These are phyloP conservation scores for Cerastis leucographa DNA, from an alignment of 2,888 invertebrate species.

Conservation along the genomic window DNA sequence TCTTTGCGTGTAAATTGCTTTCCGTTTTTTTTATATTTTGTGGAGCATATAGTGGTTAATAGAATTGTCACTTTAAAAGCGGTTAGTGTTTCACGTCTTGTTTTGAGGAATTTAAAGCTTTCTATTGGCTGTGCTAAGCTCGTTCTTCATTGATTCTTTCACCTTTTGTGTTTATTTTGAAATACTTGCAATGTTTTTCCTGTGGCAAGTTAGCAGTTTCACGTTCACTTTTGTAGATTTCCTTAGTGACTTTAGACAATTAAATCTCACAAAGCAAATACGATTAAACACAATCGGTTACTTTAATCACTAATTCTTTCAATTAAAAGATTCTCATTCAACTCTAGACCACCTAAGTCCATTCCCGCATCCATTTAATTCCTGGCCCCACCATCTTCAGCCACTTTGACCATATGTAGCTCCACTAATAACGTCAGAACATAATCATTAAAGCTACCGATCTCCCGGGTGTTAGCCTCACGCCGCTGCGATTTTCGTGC, in stretches of 20 bases:
- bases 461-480: conserved; percentile 74
- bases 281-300: background rate
- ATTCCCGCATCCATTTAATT: conserved; percentile 2
- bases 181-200: background rate
- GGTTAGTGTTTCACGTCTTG: conserved; percentile 22
- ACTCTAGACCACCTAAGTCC: background rate
- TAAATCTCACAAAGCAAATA: background rate
- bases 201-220: background rate
- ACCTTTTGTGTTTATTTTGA: background rate
- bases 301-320: background rate
- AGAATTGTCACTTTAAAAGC: conserved; percentile 37
- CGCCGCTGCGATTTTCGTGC: conserved; percentile 86
- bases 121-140: background rate
- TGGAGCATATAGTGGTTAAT: conserved; percentile 36
- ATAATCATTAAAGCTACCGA: conserved; percentile 81
- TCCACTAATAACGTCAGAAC: conserved; percentile 73
- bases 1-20: conserved; percentile 55
- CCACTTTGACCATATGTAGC: conserved; percentile 35
- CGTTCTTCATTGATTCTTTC: conserved; percentile 1
- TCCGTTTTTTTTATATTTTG: conserved; percentile 30
- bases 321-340: background rate
- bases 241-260: background rate
- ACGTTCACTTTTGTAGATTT: background rate
- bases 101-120: conserved; percentile 16
- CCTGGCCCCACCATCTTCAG: background rate